Conservation (phyloP, 2,113 vertebrate genomes). For the Hippocampus zosterae region DNA sequence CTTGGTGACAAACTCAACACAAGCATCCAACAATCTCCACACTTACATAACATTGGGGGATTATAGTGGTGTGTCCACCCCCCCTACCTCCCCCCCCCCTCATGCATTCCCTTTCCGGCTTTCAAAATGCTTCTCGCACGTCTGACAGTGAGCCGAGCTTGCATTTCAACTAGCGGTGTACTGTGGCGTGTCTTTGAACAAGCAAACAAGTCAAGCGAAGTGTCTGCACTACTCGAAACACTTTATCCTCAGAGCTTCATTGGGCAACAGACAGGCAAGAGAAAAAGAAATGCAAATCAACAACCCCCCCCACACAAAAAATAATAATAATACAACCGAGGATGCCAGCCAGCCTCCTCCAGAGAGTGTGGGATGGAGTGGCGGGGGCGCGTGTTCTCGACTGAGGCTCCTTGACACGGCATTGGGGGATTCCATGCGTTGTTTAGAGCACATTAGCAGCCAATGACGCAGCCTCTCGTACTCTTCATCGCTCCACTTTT, state of each 20-base stretch:
- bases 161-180: conserved; percentile 65
- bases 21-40: conserved; percentile 37
- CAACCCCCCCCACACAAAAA: conserved; percentile 56
- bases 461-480: conserved; percentile 76
- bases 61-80: conserved; percentile 27
- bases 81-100: conserved; percentile 4
- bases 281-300: conserved; percentile 65
- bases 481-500: conserved; percentile 85
- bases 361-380: conserved; percentile 28
- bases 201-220: conserved; percentile 69
- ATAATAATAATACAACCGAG: conserved; percentile 47
- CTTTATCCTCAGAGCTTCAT: conserved; percentile 73
- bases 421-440: conserved; percentile 80
- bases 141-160: conserved; percentile 59
- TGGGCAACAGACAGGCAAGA: conserved; percentile 61
- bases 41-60: conserved; percentile 59
- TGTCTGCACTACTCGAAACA: conserved; percentile 72
- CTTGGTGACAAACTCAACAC: conserved; percentile 39
- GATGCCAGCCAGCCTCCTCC: conserved; percentile 64
- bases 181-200: conserved; percentile 66
- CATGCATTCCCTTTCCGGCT: neutral
- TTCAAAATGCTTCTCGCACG: conserved; percentile 42
- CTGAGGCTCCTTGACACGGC: conserved; percentile 65
- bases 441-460: conserved; percentile 93
- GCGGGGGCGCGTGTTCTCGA: conserved; percentile 31